Evolutionary conservation across 2,797 vertebrate genomes (phyloP).

Genomic region (Ctenochaetus hawaiiensis): DNA sequence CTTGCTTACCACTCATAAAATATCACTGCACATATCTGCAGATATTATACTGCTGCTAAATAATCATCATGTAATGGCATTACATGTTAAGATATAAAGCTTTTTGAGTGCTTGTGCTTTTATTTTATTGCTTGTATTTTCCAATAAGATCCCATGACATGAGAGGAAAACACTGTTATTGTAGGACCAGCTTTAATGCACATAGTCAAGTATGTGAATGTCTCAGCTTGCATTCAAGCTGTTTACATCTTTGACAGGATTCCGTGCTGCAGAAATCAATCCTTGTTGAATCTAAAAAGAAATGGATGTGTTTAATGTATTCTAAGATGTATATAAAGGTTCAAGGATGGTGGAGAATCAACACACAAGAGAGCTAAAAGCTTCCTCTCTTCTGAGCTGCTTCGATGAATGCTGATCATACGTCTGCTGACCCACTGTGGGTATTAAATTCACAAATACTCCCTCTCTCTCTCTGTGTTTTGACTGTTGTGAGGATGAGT

Average conservation of each 20-base stretch:
- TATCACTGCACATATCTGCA: conserved; percentile 17
- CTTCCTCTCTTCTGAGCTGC: conserved; percentile 16
- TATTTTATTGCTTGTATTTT: conserved; percentile 2
- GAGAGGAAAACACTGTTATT: not conserved
- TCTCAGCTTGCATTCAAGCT: not conserved
- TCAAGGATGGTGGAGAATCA: not conserved
- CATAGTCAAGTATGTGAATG: not conserved
- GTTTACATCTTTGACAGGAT: not conserved
- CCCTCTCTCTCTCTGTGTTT: not conserved
- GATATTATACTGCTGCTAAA: conserved; percentile 17
- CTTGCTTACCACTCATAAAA: not conserved
- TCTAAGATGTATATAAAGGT: not conserved
- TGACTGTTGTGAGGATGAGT: conserved; percentile 13
- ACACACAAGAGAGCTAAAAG: conserved; percentile 9
- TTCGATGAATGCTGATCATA: conserved; percentile 15
- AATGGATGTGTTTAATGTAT: conserved; percentile 5
- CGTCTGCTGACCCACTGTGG: conserved; percentile 8
- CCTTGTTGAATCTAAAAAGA: not conserved
- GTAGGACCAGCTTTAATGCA: no score
- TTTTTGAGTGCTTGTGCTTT: not conserved
- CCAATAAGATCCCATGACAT: not conserved
- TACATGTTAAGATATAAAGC: not conserved
- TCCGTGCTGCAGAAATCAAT: not conserved
- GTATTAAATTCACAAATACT: not conserved
- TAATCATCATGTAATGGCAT: not conserved